Base-by-base conservation (phyloP, 1,140 invertebrate species). In the Ceratitis capitata region DNA sequence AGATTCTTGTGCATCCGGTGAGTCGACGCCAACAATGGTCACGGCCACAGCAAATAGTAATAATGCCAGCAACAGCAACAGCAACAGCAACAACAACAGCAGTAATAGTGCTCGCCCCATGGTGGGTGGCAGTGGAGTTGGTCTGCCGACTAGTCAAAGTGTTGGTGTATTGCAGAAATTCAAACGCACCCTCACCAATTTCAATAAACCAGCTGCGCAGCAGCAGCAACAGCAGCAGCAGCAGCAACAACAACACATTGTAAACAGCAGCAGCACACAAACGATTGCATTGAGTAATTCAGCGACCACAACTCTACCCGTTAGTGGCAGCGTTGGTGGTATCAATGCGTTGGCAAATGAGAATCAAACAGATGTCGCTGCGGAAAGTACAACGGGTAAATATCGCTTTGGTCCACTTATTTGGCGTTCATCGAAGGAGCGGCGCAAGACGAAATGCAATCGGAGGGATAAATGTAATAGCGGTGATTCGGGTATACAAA, bases 401-500 rank as follows among this genome's bases (percentile, higher is more conserved):
- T 91, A 91, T 87, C 88, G 95, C 86, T 95, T 96, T 88, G 95
- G 95, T 1, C 94, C 95, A 45, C 92, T 95, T 23, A 94, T 95
- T 53, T 96, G 95, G 95, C 93, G 95, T 56, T 94, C 94, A 7
- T 96, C 95, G 86, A 95, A 95, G 89, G 95, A 96, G 88, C 92
- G 94, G 51, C 95, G 95, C 87, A 95, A 95, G 88, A 95, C 94
- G 58, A 95, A 95, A 90, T 94, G 94, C 35, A 94, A 94, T 45
- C 92, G 95, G 83, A 94, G 93, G 87, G 94, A 95, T 83, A 96
- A 96, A 90, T 96, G 95, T 89, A 95, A 95, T 91, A 95, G 95
- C 87, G 95, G 95, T 14, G 95, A 96, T 89, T 95, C 95, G 78
- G 95, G 95, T 45, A 96, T 96, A 88, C 95, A 95, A 90, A 94